Base-by-base conservation (phyloP, 1,140 invertebrate species). In the Tyrophagus putrescentiae region DNA sequence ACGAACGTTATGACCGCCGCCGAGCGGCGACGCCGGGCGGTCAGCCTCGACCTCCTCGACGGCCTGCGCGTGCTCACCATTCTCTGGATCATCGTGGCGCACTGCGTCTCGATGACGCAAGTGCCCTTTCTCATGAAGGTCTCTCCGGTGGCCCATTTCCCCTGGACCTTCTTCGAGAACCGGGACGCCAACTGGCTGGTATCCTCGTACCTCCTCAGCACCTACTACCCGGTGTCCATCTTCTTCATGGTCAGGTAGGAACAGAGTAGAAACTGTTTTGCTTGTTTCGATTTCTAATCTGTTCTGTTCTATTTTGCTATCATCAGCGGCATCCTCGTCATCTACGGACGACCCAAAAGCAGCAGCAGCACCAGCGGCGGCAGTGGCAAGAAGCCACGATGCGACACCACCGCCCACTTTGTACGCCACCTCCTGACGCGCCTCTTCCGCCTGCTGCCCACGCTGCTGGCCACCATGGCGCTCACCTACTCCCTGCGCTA, bases 401-500 rank as follows among this genome's bases (percentile, higher is more conserved):
- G 45, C 18, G 21, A 21, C 18, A 29, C 18, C 7, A 48, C 9
- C 13, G 13, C 7, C 7, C 45, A 48, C 31, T 48, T 48, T 29
- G 31, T 48, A 25, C 45, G 21, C 7, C 45, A 48, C 31, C 31
- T 48, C 6, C 13, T 48, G 6, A 48, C 9, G 23, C 45, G 45
- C 23, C 7, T 48, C 21, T 7, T 48, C 9, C 23, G 45, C 23
- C 21, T 48, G 7, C 18, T 18, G 0, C 64, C 64, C 23, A 27
- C 64, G 1, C 27, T 65, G 21, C 21, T 63, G 3, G 29, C 60
- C 5, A 36, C 33, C 1, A 61, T 65, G 3, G 62, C 59, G 0
- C 18, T 65, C 7, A 4, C 34, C 1, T 61, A 60, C 34, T 61
- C 48, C 21, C 16, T 63, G 25, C 61, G 57, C 28, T 59, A 62